Conservation (phyloP, 2,888 invertebrate genomes). For the Hanleya hanleyi region DNA sequence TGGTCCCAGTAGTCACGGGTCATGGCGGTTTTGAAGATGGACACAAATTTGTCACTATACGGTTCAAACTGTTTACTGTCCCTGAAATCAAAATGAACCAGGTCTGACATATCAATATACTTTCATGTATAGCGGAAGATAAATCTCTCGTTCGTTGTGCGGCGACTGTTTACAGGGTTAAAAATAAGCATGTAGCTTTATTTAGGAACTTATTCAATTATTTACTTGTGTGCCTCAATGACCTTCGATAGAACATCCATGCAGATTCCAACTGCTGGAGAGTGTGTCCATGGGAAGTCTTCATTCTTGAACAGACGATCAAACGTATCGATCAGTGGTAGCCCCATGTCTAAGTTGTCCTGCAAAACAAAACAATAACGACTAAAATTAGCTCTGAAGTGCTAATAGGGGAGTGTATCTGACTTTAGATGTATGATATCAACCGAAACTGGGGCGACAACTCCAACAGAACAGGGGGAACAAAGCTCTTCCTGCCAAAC, state of each 20-base stretch:
- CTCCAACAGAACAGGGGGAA: too few relatives aligned
- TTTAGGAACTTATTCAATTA: too few relatives aligned
- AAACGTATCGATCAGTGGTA: not conserved
- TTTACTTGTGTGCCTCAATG: not conserved
- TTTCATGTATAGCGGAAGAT: too few relatives aligned
- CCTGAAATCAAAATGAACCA: too few relatives aligned
- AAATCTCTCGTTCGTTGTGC: too few relatives aligned
- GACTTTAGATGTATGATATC: too few relatives aligned
- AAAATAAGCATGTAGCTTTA: too few relatives aligned
- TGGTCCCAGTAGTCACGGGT: constrained; percentile 27
- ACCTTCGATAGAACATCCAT: not conserved
- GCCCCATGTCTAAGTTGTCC: not conserved
- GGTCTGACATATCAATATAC: too few relatives aligned
- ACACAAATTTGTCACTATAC: constrained; percentile 32
- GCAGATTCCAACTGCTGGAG: not conserved
- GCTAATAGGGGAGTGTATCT: not conserved
- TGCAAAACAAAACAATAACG: not conserved
- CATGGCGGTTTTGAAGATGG: constrained; percentile 28
- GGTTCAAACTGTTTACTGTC: constrained; percentile 36
- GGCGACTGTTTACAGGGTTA: too few relatives aligned
- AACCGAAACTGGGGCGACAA: too few relatives aligned
- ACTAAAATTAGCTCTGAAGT: not conserved
- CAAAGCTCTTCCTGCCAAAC: too few relatives aligned
- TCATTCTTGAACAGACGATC: not conserved
- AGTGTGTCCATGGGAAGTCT: constrained; percentile 1